These are phyloP conservation scores for Manis crassicaudata DNA, from an alignment of 2,797 vertebrate genomes.

Conservation along the genomic window DNA sequence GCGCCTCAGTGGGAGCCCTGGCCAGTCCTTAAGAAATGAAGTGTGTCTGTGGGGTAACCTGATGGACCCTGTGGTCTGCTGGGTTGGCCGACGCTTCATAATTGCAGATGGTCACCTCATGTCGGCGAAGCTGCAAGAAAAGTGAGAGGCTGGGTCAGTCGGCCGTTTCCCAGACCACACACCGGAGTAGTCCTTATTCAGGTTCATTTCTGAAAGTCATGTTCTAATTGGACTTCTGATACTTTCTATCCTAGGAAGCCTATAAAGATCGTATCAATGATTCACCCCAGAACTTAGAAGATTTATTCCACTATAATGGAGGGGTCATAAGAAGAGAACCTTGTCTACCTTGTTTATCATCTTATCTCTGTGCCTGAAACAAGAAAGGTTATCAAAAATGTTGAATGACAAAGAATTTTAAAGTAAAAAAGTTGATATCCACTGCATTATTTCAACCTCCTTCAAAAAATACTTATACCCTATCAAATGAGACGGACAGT, in stretches of 20 bases:
- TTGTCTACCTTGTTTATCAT: neutral
- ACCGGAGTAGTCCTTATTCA: neutral
- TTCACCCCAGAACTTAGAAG: neutral
- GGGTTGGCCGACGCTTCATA: slow-evolving; percentile 97
- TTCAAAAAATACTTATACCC: slow-evolving; percentile 15
- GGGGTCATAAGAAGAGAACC: neutral
- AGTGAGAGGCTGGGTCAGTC: neutral
- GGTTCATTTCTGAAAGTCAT: neutral
- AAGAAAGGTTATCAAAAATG: slow-evolving; percentile 9
- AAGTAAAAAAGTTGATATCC: slow-evolving; percentile 23
- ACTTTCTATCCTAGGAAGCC: neutral
- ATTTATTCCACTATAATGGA: neutral
- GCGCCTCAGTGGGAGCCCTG: neutral
- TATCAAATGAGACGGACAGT: neutral
- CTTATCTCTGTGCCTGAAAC: neutral
- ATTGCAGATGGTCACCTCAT: slow-evolving; percentile 97
- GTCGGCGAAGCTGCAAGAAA: slow-evolving; percentile 90
- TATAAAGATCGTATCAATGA: neutral
- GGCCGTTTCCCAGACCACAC: neutral
- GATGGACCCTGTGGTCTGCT: slow-evolving; percentile 94
- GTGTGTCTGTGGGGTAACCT: slow-evolving; percentile 93
- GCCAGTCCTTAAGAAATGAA: slow-evolving; percentile 92
- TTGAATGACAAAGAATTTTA: neutral
- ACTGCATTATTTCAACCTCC: neutral
- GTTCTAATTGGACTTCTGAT: neutral